Conservation (phyloP, 23 tunicate species). For the Phallusia fumigata region DNA sequence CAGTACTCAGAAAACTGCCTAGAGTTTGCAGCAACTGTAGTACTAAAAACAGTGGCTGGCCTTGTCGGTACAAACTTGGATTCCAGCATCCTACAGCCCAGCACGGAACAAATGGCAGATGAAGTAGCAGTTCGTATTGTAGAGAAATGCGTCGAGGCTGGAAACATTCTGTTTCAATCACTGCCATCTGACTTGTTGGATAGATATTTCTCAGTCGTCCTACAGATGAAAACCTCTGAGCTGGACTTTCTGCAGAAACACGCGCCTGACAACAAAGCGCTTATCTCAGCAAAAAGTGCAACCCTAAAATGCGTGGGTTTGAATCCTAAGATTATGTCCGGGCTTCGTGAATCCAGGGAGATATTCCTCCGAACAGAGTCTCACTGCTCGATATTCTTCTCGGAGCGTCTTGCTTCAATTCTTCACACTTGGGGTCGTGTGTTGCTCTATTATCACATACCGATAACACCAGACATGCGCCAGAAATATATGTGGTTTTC, state of each 20-base stretch:
- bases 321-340: not conserved
- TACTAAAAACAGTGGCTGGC: not conserved
- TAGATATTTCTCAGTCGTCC: not conserved
- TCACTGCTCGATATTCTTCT: constrained; percentile 16
- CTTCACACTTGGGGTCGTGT: constrained; percentile 29
- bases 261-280: not conserved
- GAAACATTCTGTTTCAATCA: not conserved
- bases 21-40: not conserved
- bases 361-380: not conserved
- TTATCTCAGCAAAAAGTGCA: not conserved
- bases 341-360: not conserved
- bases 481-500: constrained; percentile 8
- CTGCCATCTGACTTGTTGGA: constrained; percentile 1
- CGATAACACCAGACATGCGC: not conserved
- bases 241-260: not conserved
- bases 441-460: constrained; percentile 13
- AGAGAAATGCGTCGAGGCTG: constrained; percentile 7
- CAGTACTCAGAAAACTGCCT: constrained; percentile 9
- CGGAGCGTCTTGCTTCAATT: constrained; percentile 23
- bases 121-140: constrained; percentile 1
- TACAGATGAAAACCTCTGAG: constrained; percentile 17
- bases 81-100: not conserved
- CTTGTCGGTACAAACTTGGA: not conserved
- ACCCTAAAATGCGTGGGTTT: not conserved
- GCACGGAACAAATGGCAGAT: not conserved